Conservation (phyloP, 2,797 vertebrate genomes). For the Myiothlypis coronata region DNA sequence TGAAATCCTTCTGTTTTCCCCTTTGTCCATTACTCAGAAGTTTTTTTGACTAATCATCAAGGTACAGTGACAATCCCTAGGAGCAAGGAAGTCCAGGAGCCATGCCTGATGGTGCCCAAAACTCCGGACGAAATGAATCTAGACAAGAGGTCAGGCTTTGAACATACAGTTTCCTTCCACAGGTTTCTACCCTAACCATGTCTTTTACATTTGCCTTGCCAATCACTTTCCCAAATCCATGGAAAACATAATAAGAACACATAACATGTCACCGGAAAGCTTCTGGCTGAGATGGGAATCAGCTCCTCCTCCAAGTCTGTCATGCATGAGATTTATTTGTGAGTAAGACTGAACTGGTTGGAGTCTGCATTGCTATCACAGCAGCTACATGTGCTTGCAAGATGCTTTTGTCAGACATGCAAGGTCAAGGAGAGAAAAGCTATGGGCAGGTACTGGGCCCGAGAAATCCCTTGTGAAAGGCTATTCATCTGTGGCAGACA, state of each 20-base stretch:
- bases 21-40: neutral
- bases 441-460: neutral
- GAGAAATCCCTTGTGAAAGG: neutral
- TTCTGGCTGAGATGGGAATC: neutral
- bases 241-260: neutral
- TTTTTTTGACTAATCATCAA: neutral
- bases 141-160: neutral
- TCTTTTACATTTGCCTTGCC: neutral
- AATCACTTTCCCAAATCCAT: neutral
- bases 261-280: neutral
- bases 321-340: neutral
- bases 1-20: neutral
- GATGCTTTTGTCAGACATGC: neutral
- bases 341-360: neutral
- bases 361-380: neutral
- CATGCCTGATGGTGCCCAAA: neutral
- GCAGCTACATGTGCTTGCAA: neutral
- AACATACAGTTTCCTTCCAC: neutral
- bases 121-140: neutral
- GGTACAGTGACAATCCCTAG: neutral
- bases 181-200: neutral
- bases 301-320: neutral
- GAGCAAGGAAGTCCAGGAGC: neutral
- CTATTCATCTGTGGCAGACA: neutral
- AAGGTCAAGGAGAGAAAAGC: neutral